Base-by-base conservation (phyloP, 1,140 invertebrate species). In the Drosophila suzukii region DNA sequence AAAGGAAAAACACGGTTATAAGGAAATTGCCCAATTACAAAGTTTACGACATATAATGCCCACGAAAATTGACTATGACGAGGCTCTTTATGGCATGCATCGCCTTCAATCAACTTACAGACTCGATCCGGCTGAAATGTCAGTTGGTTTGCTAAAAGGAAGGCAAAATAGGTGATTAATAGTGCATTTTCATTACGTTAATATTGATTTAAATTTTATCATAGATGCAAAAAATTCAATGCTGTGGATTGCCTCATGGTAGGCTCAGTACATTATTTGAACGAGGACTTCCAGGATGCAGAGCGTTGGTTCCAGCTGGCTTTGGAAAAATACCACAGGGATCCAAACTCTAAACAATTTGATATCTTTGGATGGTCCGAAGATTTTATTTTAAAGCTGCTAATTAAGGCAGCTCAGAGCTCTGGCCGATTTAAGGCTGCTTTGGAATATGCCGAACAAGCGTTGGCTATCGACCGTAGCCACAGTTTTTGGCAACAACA, bases 251-350 rank as follows among this genome's bases (percentile, higher is more conserved):
- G 60, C 17, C 8, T 70, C 1, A 47, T 32, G 38, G 11, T 47
- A 2, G 66, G 66, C 32, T 43, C 24, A 32, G 12, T 20, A 15
- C 6, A 15, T 20, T 65, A 70, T 34, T 0, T 70, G 12, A 39
- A 70, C 15, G 38, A 70, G 32, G 36, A 65, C 0, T 70, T 54
- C 6, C 20, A 24, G 6, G 20, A 24, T 0, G 60, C 66, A 0
- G 66, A 70, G 46, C 49, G 24, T 32, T 70, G 66, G 66, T 65
- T 70, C 20, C n/a, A 46, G n/a, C 13, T 70, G 24, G 66, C 66
- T 2, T 13, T 46, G 2, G 12, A 70, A 15, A 65, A 47, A 6
- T 47, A 65, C 24, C 2, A 54, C 13, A 6, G 24, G 8, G 46
- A 49, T 5, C 13, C 24, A 13, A 27, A 39, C 7, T 12, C 47